Evolutionary conservation across 1,140 invertebrate species (phyloP).

Genomic region (Eriosoma lanigerum): DNA sequence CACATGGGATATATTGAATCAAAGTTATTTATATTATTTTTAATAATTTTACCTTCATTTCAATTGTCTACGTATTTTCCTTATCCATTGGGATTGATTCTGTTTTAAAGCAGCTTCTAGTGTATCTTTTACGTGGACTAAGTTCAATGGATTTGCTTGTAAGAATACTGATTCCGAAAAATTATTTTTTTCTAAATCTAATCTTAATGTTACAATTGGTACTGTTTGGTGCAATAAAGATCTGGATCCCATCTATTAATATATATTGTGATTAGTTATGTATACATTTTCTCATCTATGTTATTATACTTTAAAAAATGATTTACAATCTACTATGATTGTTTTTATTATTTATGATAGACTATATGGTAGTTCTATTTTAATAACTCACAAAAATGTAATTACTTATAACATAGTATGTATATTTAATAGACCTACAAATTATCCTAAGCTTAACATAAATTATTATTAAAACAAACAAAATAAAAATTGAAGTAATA

Average conservation of each 20-base stretch:
- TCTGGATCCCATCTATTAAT: constrained; percentile 64
- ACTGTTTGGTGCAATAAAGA: constrained; percentile 63
- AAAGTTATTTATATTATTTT: constrained; percentile 48
- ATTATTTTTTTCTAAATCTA: constrained; percentile 60
- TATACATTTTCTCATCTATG: not conserved
- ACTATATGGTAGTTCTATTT: constrained; percentile 39
- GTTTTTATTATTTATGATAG: too few species aligned
- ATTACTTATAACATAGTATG: too few species aligned
- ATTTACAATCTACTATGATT: constrained; percentile 11
- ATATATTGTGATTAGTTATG: constrained; percentile 24
- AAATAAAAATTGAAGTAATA: not conserved
- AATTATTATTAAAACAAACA: not conserved
- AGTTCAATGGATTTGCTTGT: constrained; percentile 68
- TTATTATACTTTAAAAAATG: constrained; percentile 1
- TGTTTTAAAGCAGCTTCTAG: constrained; percentile 67
- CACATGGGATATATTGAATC: constrained; percentile 30
- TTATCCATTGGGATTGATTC: constrained; percentile 56
- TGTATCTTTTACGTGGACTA: constrained; percentile 64
- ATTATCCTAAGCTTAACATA: not conserved
- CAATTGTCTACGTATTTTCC: constrained; percentile 54
- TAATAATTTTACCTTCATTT: constrained; percentile 54
- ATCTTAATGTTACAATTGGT: constrained; percentile 64
- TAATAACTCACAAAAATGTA: not conserved
- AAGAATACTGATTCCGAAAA: constrained; percentile 60
- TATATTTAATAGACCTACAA: not conserved